A percentile compares a stretch with the other conserved stretches of the same genome.
Evolutionary conservation across 2,113 vertebrate genomes (phyloP).

Genomic region (Nothocercus julius): DNA sequence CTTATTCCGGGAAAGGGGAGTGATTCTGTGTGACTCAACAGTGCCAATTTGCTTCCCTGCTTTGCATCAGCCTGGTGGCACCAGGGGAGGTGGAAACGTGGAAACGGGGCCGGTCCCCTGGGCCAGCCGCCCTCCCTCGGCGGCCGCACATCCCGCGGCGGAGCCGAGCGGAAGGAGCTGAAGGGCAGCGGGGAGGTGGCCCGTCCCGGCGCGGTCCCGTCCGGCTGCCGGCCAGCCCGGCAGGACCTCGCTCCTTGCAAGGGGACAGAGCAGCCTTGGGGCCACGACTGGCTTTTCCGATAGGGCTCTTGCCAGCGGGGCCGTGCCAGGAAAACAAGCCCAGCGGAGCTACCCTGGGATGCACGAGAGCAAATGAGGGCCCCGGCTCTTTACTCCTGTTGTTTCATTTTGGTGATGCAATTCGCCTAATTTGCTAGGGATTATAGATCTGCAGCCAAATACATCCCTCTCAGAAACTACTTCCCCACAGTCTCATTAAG

Average conservation of each 20-base stretch:
- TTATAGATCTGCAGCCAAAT: background rate
- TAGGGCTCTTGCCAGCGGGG: background rate
- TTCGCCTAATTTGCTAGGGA: slow-evolving; percentile 17
- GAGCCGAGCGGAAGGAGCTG: background rate
- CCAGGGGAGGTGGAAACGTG: background rate
- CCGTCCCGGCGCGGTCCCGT: background rate
- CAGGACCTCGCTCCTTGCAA: background rate
- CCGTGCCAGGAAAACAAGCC: background rate
- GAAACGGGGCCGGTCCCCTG: background rate
- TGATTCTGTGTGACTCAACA: background rate
- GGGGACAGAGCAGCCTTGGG: accelerated
- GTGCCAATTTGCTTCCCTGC: background rate
- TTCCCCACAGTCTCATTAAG: background rate
- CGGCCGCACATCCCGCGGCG: background rate
- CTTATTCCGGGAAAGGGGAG: slow-evolving; percentile 4
- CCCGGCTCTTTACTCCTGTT: slow-evolving; percentile 8
- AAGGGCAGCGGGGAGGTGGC: background rate
- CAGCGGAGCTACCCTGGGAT: background rate
- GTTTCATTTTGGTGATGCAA: slow-evolving; percentile 25
- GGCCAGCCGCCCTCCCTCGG: background rate
- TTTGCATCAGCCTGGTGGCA: background rate
- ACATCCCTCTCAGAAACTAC: background rate
- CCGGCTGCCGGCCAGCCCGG: background rate
- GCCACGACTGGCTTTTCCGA: background rate
- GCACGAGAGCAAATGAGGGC: background rate